phyloP scores from a whole-genome alignment of 2,113 vertebrate genomes.

The zebrafish (Danio rerio) region GRCz12tu NC_133176.1:7761501-7762000 shows the following conservation, averaged over 20 bases:
- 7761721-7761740: not conserved
- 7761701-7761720: conserved; percentile 94
- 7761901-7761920: conserved; percentile 98
- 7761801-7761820: conserved; percentile 97
- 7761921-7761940: conserved; percentile 90
- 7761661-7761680: conserved; percentile 99
- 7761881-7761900: conserved; percentile 97
- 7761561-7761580: no score
- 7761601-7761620: conserved; percentile 84
- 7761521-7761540: not conserved
- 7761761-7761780: not conserved
- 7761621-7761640: conserved; percentile 97
- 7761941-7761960: not conserved
- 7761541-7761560: no score
- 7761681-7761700: conserved; percentile 98
- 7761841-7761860: conserved; percentile 99
- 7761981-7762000: no score
- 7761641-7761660: conserved; percentile 96
- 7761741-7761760: not conserved
- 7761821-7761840: conserved; percentile 98
- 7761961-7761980: no score
- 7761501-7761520: not conserved
- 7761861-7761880: conserved; percentile 99
- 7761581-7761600: no score
- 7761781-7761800: conserved; percentile 66